phyloP scores from a whole-genome alignment of 2,113 vertebrate genomes.

The Sterrhoptilus dennistouni region DNA sequence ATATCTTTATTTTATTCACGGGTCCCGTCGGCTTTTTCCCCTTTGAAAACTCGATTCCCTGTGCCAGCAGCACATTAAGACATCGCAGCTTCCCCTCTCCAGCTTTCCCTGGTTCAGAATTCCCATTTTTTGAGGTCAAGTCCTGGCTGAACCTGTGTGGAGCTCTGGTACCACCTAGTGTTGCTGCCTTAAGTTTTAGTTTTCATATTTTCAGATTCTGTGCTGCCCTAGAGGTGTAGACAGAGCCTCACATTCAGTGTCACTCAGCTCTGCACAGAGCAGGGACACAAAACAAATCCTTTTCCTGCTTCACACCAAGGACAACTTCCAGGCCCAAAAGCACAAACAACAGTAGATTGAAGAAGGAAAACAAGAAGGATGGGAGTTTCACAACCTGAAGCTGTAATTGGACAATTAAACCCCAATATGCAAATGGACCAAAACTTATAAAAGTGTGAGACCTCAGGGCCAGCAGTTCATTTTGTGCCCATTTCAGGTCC shows the following conservation, averaged over 20 bases:
- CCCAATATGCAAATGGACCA: neutral
- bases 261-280: neutral
- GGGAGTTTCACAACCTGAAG: neutral
- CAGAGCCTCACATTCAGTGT: neutral
- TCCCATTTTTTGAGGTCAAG: neutral
- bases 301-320: neutral
- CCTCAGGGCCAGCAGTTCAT: neutral
- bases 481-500: neutral
- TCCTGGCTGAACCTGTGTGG: neutral
- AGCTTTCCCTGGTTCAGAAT: neutral
- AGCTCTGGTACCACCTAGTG: conserved; percentile 61
- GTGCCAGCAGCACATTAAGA: neutral
- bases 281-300: neutral
- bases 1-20: neutral
- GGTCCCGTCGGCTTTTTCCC: neutral
- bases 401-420: neutral
- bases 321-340: neutral
- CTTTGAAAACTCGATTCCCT: rapidly evolving
- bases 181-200: neutral
- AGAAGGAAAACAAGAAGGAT: neutral
- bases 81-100: neutral
- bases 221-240: neutral
- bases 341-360: neutral
- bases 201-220: neutral
- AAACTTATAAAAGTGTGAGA: neutral